These are phyloP conservation scores for Magallana gigas DNA, from an alignment of 1,140 invertebrate genomes.

Conservation along the genomic window DNA sequence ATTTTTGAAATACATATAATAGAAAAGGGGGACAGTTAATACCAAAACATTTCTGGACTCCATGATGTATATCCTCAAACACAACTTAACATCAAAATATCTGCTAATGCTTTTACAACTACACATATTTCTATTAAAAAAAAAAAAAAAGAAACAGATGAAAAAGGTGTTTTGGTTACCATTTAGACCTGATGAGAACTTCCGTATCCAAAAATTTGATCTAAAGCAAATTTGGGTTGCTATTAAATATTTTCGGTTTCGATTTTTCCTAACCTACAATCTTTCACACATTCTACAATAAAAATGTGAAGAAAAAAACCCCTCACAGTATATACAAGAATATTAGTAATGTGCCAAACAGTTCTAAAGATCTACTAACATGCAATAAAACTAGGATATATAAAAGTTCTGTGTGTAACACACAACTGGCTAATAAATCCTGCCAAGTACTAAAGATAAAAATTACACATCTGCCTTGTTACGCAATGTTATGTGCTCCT, in stretches of 20 bases:
- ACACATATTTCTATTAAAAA: too few relatives aligned
- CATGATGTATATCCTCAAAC: not conserved
- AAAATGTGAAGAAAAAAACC: too few relatives aligned
- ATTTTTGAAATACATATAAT: constrained; percentile 30
- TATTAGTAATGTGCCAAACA: not conserved
- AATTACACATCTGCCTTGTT: constrained; percentile 16
- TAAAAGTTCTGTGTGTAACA: not conserved
- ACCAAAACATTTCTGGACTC: not conserved
- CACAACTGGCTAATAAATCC: not conserved
- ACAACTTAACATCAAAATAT: too few relatives aligned
- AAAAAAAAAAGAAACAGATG: too few relatives aligned
- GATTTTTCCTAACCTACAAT: not conserved
- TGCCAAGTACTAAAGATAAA: constrained; percentile 19
- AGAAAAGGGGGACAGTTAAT: not conserved
- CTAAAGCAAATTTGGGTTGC: not conserved
- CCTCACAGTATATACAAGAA: not conserved
- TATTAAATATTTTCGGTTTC: not conserved
- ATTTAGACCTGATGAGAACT: too few relatives aligned
- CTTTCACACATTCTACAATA: not conserved
- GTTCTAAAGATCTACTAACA: constrained; percentile 15
- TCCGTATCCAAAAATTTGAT: not conserved
- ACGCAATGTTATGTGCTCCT: not conserved
- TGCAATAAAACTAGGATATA: constrained; percentile 18
- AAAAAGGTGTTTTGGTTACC: too few relatives aligned
- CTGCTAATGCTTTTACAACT: too few relatives aligned